Conservation (phyloP, 2,888 invertebrate genomes). For the Smittia aterrima region DNA sequence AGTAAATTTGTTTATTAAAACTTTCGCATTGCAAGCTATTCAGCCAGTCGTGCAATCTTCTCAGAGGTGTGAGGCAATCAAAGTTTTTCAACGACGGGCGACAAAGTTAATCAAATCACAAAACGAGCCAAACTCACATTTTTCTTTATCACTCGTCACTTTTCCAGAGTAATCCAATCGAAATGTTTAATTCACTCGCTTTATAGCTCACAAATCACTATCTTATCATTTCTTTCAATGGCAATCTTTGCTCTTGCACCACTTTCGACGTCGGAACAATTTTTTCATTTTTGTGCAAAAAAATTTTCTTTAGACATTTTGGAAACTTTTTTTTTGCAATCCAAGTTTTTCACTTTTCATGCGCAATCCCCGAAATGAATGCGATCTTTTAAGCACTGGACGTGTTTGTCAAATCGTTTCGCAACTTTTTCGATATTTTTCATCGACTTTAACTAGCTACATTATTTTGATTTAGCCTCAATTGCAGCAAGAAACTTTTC, state of each 20-base stretch:
- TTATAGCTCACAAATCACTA: constrained; percentile 19
- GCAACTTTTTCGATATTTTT: not conserved
- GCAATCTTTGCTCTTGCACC: constrained; percentile 7
- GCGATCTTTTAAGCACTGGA: not conserved
- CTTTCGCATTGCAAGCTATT: too few relatives aligned
- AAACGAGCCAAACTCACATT: constrained; percentile 6
- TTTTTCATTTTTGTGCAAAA: constrained; percentile 31
- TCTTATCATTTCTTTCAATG: not conserved
- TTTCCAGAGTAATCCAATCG: not conserved
- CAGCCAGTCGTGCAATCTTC: not conserved
- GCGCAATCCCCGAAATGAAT: not conserved
- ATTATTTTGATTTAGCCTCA: not conserved
- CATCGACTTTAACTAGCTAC: constrained; percentile 1
- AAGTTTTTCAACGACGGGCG: not conserved
- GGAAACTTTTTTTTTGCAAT: constrained; percentile 1
- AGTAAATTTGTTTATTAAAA: not conserved
- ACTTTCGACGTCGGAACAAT: not conserved
- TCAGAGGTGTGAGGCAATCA: not conserved
- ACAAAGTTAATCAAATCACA: not conserved
- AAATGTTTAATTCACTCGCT: not conserved
- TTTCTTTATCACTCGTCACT: not conserved
- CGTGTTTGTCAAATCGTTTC: not conserved
- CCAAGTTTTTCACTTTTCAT: constrained; percentile 2
- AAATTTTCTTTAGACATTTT: constrained; percentile 27
- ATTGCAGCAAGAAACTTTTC: not conserved